Base-by-base conservation (phyloP, 2,113 vertebrate genomes). In the Numida meleagris region DNA sequence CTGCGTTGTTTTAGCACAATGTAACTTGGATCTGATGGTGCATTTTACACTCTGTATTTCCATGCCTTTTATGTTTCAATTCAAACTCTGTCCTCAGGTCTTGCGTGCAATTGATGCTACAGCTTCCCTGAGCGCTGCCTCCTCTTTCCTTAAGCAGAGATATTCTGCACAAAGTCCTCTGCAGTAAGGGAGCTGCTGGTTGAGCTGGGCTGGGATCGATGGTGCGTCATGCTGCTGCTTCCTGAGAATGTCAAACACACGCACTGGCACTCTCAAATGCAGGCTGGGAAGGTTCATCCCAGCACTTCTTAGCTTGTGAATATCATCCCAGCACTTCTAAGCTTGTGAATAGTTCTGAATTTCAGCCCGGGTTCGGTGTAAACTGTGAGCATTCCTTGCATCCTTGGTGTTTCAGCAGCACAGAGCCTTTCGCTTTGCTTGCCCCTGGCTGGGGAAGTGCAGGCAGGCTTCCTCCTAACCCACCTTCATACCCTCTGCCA, bases 231-330 rank as follows among this genome's bases (percentile, higher is more conserved):
- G 25, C 31, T 57, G 36, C 63, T 58, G 21, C 17, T 50, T 14
- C 31, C 14, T 3, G 14, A 76, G 59, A 38, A 43, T 33, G 29
- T 48, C 9, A 38, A 31, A 10, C 33, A 34, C 40, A 7, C 33
- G n/a, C n/a, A 3, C 25, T 0, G 7, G 48, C 14, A 5, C 46
- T 46, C 79, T 75, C 17, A 38, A 7, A 31, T 4, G 3, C 0
- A 5, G 55, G 72, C 19, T 80, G 34, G 34, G 55, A 25, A 33
- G 42, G 29, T 66, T 92, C 31, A 14, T 82, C 62, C 36, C 59
- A 63, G 53, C 53, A 67, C 58, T 77, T 72, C 6, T 7, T 11
- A 53, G 12, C 50, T 88, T 48, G 65, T 31, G 18, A 57, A 57
- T 57, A 57, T 94, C 31, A 15, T 82, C 63, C 24, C 53, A 58